Evolutionary conservation across 1,140 invertebrate species (phyloP).

Genomic region (Drosophila asahinai): DNA sequence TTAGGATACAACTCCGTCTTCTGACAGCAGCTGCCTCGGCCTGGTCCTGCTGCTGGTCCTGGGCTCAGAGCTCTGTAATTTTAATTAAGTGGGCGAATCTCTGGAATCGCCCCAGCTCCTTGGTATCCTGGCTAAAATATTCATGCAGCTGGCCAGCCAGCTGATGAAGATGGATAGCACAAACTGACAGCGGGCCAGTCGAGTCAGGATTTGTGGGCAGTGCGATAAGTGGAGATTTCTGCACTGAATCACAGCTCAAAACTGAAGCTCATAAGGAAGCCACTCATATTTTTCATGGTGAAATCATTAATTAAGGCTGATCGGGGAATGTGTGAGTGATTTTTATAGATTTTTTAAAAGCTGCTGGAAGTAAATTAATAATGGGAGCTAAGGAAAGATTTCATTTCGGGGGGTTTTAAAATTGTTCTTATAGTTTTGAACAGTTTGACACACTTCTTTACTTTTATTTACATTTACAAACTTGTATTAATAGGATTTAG

Average conservation of each 20-base stretch:
- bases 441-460: no score
- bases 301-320: background rate
- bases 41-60: background rate
- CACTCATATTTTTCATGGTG: background rate
- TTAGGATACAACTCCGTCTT: constrained; percentile 28
- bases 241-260: constrained; percentile 17
- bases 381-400: no score
- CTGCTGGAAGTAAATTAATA: no score
- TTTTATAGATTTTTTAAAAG: no score
- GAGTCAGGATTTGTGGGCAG: constrained; percentile 39
- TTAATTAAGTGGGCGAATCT: constrained; percentile 56
- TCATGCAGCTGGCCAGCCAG: constrained; percentile 37
- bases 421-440: no score
- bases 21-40: constrained; percentile 28
- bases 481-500: no score
- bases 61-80: constrained; percentile 40
- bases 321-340: background rate
- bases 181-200: constrained; percentile 36
- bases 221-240: constrained; percentile 39
- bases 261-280: background rate
- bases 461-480: no score
- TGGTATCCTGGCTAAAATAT: constrained; percentile 46
- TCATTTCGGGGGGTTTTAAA: no score
- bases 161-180: constrained; percentile 59
- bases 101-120: constrained; percentile 11